A percentile compares a stretch with the other conserved stretches of the same genome.
Evolutionary conservation across 2,113 vertebrate genomes (phyloP).

Genomic region (Sciurus niger): DNA sequence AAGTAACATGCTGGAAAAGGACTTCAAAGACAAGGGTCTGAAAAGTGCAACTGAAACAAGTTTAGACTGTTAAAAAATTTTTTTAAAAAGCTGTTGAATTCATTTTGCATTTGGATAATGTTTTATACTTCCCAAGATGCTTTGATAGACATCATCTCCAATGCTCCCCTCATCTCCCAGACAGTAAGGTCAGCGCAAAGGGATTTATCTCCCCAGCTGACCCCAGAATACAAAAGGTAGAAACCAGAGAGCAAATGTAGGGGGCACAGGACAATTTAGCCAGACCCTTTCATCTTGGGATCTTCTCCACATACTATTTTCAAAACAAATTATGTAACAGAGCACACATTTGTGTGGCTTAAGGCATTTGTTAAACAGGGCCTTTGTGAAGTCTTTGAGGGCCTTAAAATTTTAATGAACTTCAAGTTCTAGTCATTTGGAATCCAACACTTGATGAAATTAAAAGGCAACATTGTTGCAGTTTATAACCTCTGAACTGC

Average conservation of each 20-base stretch:
- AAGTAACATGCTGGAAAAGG: constrained; percentile 38
- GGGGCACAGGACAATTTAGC: neutral
- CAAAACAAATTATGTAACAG: constrained; percentile 9
- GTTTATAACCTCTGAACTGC: neutral
- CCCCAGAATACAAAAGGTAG: constrained; percentile 48
- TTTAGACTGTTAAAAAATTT: constrained; percentile 17
- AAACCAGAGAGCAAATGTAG: neutral
- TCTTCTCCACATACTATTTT: neutral
- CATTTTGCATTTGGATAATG: constrained; percentile 43
- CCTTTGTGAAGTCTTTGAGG: constrained; percentile 30
- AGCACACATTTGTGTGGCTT: neutral
- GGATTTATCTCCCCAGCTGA: constrained; percentile 2
- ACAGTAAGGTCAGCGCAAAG: constrained; percentile 21
- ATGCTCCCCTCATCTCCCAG: neutral
- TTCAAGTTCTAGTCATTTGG: constrained; percentile 18
- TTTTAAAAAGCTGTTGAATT: neutral
- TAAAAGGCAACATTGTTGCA: constrained; percentile 18
- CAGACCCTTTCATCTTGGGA: neutral
- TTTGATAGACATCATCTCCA: neutral
- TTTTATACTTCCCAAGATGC: constrained; percentile 19
- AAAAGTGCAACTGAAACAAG: constrained; percentile 34
- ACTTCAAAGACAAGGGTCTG: constrained; percentile 12
- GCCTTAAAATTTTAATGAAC: constrained; percentile 54
- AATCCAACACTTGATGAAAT: constrained; percentile 58
- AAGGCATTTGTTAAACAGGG: neutral